These are phyloP conservation scores for Agrypnus murinus DNA, from an alignment of 2,888 invertebrate species.

Conservation along the genomic window DNA sequence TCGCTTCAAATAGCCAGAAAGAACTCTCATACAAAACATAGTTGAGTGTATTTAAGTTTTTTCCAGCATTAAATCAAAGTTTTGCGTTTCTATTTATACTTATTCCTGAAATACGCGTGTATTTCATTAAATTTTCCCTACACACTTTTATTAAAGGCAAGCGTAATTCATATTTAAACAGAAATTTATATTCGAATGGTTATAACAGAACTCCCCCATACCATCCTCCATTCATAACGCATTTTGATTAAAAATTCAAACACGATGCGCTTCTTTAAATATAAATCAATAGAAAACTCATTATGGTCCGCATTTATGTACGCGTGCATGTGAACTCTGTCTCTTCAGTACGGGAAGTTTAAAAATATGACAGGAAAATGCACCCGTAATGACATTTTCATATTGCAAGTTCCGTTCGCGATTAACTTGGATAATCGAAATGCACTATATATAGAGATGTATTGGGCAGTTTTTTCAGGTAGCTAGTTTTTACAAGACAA, in stretches of 20 bases:
- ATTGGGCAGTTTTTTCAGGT: no score
- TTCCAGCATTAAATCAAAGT: constrained; percentile 24
- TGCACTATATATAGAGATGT: no score
- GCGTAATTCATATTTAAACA: constrained; percentile 25
- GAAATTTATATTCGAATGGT: constrained; percentile 13
- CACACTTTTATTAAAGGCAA: constrained; percentile 17
- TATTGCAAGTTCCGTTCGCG: no score
- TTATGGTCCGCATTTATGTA: constrained; percentile 19
- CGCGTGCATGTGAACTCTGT: neutral
- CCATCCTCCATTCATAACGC: constrained; percentile 9
- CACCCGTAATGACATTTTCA: neutral
- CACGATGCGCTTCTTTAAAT: constrained; percentile 11
- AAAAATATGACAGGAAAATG: constrained; percentile 24
- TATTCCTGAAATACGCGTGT: neutral
- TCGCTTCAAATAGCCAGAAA: no score
- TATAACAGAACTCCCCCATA: neutral
- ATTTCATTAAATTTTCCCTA: constrained; percentile 9
- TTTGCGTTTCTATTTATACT: constrained; percentile 20
- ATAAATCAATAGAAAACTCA: constrained; percentile 25
- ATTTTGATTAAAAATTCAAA: constrained; percentile 26
- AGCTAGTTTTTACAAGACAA: no score
- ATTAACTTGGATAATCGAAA: no score
- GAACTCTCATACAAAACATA: no score
- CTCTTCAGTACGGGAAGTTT: neutral
- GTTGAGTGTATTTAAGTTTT: constrained; percentile 30